Conservation (phyloP, 2,888 invertebrate species). For the Zaprionus lineosus region DNA sequence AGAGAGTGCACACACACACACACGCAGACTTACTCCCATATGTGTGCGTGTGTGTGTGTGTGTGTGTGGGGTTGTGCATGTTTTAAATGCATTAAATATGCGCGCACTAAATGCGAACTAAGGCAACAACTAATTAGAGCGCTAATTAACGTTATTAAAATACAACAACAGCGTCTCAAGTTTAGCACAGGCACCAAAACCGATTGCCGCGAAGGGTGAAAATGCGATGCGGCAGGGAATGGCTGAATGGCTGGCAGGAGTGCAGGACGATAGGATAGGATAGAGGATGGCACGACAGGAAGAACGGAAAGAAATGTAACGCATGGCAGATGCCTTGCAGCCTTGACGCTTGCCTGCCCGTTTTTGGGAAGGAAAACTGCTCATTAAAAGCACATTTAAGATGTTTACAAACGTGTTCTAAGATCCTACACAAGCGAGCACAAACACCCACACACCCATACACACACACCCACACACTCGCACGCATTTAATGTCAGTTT, state of each 20-base stretch:
- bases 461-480: conserved; percentile 7
- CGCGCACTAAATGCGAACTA: conserved; percentile 48
- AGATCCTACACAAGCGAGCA: conserved; percentile 41
- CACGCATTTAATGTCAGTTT: conserved; percentile 45
- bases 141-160: conserved; percentile 76
- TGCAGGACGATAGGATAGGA: not conserved
- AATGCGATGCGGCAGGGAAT: not conserved
- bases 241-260: not conserved
- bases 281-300: not conserved
- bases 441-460: conserved; percentile 4
- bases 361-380: conserved; percentile 54
- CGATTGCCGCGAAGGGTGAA: conserved; percentile 37
- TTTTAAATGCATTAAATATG: conserved; percentile 52
- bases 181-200: conserved; percentile 30
- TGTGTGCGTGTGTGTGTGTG: not conserved
- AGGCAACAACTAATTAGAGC: conserved; percentile 73
- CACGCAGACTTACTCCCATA: conserved; percentile 20
- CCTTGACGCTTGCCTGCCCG: conserved; percentile 25
- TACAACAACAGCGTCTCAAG: conserved; percentile 42
- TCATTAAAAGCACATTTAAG: conserved; percentile 78
- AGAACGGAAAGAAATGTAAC: conserved; percentile 11
- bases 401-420: conserved; percentile 74
- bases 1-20: conserved; percentile 1
- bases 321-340: conserved; percentile 27
- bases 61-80: conserved; percentile 42